Conservation (phyloP, 2,113 vertebrate genomes). For the Ellobius talpinus region DNA sequence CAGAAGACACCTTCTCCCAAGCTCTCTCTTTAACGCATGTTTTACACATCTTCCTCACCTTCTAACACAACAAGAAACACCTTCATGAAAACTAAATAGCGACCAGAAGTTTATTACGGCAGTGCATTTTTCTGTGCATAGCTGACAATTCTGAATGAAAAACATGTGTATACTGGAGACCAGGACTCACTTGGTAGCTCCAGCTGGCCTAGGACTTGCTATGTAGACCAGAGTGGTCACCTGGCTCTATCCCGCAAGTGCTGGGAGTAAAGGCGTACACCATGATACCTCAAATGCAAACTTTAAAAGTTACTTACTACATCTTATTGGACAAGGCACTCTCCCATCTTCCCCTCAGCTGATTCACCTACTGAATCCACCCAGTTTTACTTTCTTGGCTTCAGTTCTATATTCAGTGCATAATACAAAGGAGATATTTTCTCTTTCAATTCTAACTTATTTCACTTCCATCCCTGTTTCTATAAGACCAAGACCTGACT, state of each 20-base stretch:
- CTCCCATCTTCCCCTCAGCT: too few relatives aligned
- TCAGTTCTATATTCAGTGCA: background rate
- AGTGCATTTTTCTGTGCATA: background rate
- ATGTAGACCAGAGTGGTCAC: background rate
- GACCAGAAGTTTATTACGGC: too few relatives aligned
- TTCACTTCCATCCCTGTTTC: background rate
- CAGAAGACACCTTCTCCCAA: background rate
- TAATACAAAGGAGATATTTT: too few relatives aligned
- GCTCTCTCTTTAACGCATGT: background rate
- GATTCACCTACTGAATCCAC: background rate
- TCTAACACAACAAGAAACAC: background rate
- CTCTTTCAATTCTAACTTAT: background rate
- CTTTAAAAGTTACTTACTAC: background rate
- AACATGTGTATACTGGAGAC: background rate
- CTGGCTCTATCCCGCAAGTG: background rate
- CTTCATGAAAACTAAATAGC: background rate
- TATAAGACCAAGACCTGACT: background rate
- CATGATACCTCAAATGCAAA: background rate
- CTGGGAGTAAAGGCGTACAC: background rate
- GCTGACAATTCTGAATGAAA: background rate
- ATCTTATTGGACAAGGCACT: background rate
- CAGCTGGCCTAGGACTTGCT: background rate
- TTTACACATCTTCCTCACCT: background rate
- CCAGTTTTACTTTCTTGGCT: background rate
- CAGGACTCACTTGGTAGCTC: background rate